Base-by-base conservation (phyloP, 64 coral and sea anemone species). In the Acropora tenuis region DNA sequence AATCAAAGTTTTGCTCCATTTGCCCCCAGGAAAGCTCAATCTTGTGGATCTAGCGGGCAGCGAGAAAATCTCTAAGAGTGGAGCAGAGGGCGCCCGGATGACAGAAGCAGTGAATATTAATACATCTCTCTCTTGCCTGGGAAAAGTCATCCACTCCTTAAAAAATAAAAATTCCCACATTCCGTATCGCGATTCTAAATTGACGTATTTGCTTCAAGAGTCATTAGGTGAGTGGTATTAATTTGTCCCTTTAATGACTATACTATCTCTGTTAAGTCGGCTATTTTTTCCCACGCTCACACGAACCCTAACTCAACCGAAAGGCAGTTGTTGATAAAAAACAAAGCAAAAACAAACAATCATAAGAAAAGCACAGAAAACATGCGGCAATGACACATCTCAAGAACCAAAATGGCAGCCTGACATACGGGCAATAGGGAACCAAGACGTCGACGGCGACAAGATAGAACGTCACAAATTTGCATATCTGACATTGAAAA, bases 21-120 rank as follows among this genome's bases (percentile, higher is more conserved):
- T 71, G 19, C 18, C 40, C 40, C 3, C 74, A 82, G 80, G 80
- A 18, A 82, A 20, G 1, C 80, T 82, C 50, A 82, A 82, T 30
- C 48, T 82, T 9, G 50, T 82, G 3, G 80, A 82, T 59, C 80
- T 82, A 9, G 80, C 80, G 8, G 80, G 80, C 0, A 41, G 6
- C 3, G 80, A 82, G 60, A 8, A 52, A 1, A 5, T 57, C 2
- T 55, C 10, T 12, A 57, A 53, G 8, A n/a, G 7, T 57, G 11
- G 80, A 55, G 1, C 11, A 16, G 15, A 12, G 10, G 46, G 80
- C 2, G 48, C 50, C 1, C 8, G 80, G 17, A 17, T 57, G 11
- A 57, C 10, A 82, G 80, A 82, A 7, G 16, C 80, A 12, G 1
- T 8, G 50, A 59, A 59, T 43, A 82, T 82, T 6, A 82, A 82